Base-by-base conservation (phyloP, 1,140 invertebrate species). In the Pectinophora gossypiella region DNA sequence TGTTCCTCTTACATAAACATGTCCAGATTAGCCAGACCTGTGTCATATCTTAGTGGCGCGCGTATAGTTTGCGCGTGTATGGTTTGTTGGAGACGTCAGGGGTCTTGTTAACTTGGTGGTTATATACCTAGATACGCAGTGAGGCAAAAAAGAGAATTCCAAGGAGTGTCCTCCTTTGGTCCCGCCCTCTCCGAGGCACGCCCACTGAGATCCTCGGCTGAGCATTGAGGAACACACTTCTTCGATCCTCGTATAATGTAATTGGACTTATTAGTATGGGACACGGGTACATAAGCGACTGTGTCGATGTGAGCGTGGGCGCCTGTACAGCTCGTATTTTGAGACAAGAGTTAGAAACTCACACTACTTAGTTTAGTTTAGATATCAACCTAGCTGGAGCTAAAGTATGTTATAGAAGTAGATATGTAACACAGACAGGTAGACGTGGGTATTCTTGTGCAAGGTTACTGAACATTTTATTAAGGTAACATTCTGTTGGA, bases 91-190 rank as follows among this genome's bases (percentile, higher is more conserved):
- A 59, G 57, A 53, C 59, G 55, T 51, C 54, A 64, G 49, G 55
- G 78, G 45, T 79, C 80, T 68, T 43, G 21, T 22, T 71, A 72
- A 59, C 52, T 58, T 84, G 78, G 80, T 71, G 64, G 71, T 59
- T 51, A 66, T 59, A 61, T 75, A 83, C 76, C 78, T 86, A 83
- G 77, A 77, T 79, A 84, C 72, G 72, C 64, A 64, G 64, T 79
- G 68, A 80, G 74, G 77, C 75, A 86, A 86, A 86, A 86, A 86
- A 83, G 77, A 83, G 76, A 68, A 79, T 69, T 68, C 72, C 71
- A 83, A 85, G 81, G 81, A 83, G 77, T 82, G 79, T 82, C 79
- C 67, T 64, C 72, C 60, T 72, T 21, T 64, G 59, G 76, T 79
- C 56, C 74, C 83, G 81, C 83, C 83, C 71, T 62, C 53, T 43